Conservation (phyloP, 1,140 invertebrate genomes). For the Catajapyx aquilonaris region DNA sequence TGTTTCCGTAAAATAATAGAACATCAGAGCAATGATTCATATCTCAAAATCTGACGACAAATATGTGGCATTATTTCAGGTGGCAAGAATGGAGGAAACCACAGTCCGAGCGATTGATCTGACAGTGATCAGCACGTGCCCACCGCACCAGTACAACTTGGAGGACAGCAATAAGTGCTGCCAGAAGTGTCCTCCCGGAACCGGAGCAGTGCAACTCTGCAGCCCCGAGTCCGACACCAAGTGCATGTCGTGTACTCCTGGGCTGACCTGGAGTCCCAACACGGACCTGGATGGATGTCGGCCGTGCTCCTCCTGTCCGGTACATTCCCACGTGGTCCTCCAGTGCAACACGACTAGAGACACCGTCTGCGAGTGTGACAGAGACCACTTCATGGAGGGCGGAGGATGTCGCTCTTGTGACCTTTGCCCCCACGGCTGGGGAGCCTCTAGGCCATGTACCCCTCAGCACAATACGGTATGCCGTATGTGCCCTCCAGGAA, state of each 20-base stretch:
- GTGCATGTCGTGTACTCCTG: constrained; percentile 7
- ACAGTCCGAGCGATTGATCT: neutral
- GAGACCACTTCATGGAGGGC: constrained; percentile 9
- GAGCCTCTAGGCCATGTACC: constrained; percentile 12
- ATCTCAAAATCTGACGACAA: no score
- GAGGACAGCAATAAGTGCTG: neutral
- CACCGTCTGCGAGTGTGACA: constrained; percentile 13
- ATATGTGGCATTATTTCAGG: no score
- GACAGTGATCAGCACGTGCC: neutral
- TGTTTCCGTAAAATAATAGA: no score
- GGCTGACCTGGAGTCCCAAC: constrained; percentile 5
- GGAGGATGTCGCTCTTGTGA: constrained; percentile 12
- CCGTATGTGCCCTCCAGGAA: constrained; percentile 14
- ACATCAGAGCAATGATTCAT: no score
- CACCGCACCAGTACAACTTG: neutral
- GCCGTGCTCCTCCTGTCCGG: constrained; percentile 10
- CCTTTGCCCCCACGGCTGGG: constrained; percentile 15
- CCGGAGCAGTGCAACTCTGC: neutral
- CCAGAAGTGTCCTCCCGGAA: neutral
- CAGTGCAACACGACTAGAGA: constrained; percentile 13
- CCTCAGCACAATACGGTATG: constrained; percentile 13
- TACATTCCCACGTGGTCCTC: constrained; percentile 6
- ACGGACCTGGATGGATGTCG: constrained; percentile 3
- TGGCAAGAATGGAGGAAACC: neutral
- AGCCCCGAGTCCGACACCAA: neutral